Conservation (phyloP, 2,113 vertebrate species). For the Eira barbara region DNA sequence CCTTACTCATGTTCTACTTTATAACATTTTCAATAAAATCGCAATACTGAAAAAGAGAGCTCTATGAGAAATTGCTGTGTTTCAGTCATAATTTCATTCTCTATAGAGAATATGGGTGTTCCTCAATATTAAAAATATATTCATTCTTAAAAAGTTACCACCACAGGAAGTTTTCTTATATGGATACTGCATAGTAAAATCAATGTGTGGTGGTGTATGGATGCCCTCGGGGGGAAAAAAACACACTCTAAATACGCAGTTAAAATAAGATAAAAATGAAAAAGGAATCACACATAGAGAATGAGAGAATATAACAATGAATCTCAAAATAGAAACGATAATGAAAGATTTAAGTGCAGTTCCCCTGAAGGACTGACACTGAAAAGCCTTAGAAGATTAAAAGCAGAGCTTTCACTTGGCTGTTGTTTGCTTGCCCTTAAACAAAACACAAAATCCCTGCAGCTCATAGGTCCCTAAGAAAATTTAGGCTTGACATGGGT, state of each 20-base stretch:
- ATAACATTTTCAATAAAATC: neutral
- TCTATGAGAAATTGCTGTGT: neutral
- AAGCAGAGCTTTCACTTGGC: neutral
- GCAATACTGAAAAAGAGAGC: neutral
- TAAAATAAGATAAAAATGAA: neutral
- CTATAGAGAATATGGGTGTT: neutral
- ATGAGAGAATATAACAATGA: neutral
- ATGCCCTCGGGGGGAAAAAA: neutral
- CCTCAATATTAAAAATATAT: constrained; percentile 17
- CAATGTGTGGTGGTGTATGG: neutral
- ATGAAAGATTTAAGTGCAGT: neutral
- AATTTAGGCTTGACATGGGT: neutral
- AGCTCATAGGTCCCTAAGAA: neutral
- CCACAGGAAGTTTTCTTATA: constrained; percentile 22
- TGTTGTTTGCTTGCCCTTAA: neutral
- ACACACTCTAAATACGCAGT: neutral
- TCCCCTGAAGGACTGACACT: neutral
- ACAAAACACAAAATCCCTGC: neutral
- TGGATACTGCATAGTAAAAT: neutral
- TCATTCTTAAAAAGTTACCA: neutral
- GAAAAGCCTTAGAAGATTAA: neutral
- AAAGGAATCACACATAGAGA: neutral
- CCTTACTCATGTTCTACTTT: neutral
- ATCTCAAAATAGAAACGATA: neutral
- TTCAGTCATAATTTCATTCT: neutral